Evolutionary conservation across 1,140 invertebrate species (phyloP).

Genomic region (Aphaenogaster ashmeadi): DNA sequence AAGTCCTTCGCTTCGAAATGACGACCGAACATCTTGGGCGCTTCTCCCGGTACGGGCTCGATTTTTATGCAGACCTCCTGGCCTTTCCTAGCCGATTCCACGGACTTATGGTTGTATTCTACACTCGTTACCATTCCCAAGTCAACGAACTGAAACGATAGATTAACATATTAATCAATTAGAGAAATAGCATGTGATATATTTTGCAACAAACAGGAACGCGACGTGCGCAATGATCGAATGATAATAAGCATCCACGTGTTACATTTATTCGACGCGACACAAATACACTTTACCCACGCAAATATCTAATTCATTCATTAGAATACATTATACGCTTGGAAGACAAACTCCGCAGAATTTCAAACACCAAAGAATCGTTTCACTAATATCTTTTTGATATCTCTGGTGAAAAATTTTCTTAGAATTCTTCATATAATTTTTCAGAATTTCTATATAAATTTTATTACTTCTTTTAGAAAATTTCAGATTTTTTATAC

Average conservation of each 20-base stretch:
- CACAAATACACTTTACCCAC: background rate
- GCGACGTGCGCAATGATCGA: background rate
- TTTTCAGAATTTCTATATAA: too few relatives aligned
- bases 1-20: conserved; percentile 99
- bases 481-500: too few relatives aligned
- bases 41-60: conserved; percentile 97
- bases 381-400: background rate
- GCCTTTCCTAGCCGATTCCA: conserved; percentile 97
- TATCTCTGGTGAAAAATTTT: too few relatives aligned
- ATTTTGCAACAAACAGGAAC: background rate
- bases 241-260: background rate
- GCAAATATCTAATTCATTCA: conserved; percentile 7
- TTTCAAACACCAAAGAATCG: background rate
- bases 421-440: too few relatives aligned
- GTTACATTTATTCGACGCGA: conserved; percentile 3
- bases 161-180: conserved; percentile 53
- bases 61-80: conserved; percentile 99
- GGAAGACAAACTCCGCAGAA: background rate
- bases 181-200: background rate
- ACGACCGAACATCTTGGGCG: conserved; percentile 99
- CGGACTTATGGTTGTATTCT: conserved; percentile 95
- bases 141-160: conserved; percentile 94
- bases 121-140: conserved; percentile 98
- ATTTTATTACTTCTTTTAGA: too few relatives aligned
- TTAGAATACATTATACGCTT: conserved; percentile 10